phyloP scores from a whole-genome alignment of 2,797 vertebrate species.

The Oreochromis grahami region DNA sequence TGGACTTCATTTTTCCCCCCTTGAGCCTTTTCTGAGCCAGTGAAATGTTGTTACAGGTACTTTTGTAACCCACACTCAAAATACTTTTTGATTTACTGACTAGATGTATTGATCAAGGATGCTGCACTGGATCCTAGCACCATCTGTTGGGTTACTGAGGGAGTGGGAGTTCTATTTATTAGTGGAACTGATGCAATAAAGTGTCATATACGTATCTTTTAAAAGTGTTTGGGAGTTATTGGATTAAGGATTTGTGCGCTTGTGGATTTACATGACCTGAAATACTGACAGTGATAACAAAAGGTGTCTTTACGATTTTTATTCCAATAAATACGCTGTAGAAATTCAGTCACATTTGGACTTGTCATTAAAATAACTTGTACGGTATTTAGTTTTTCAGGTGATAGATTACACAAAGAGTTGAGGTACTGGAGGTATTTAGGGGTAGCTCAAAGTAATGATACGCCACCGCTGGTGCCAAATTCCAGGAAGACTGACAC shows the following conservation, averaged over 20 bases:
- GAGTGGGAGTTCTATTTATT: conserved; percentile 24
- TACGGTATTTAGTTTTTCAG: background rate
- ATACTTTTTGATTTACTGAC: conserved; percentile 1
- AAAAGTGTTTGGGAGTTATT: conserved; percentile 1
- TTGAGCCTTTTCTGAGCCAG: conserved; percentile 19
- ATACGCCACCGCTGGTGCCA: background rate
- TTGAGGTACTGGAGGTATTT: background rate
- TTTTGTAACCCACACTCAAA: conserved; percentile 6
- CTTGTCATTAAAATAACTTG: background rate
- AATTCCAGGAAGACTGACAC: background rate
- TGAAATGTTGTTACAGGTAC: conserved; percentile 23
- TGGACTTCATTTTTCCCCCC: background rate
- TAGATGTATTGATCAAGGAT: background rate
- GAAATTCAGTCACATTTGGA: background rate
- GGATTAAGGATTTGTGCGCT: background rate
- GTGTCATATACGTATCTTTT: conserved; percentile 23
- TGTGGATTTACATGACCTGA: background rate
- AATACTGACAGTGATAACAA: background rate
- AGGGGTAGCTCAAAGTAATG: background rate
- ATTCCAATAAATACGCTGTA: background rate
- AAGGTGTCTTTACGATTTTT: background rate
- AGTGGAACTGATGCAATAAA: conserved; percentile 68
- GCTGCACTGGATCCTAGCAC: conserved; percentile 13
- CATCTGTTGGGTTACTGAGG: conserved; percentile 19
- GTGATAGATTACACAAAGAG: background rate